Evolutionary conservation across 2,888 invertebrate species (phyloP).

Genomic region (Acanthosepion pharaonis): DNA sequence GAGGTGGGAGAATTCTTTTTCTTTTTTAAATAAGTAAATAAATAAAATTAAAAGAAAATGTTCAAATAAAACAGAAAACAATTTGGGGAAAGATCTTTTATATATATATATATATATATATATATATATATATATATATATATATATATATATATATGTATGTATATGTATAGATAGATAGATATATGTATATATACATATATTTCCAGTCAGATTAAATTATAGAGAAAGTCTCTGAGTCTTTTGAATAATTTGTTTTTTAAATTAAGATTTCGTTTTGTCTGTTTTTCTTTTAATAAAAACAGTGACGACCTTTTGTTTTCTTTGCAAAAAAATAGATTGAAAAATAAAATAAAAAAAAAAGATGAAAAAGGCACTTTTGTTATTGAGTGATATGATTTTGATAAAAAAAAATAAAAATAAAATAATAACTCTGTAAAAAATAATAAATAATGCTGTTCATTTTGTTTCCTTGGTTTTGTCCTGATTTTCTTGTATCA

Average conservation of each 20-base stretch:
- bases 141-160: not conserved
- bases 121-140: not conserved
- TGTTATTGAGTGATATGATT: not conserved
- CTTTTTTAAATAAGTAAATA: too few relatives aligned
- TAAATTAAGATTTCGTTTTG: not conserved
- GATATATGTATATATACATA: not conserved
- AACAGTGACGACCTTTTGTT: not conserved
- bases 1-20: too few relatives aligned
- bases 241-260: not conserved
- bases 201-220: constrained; percentile 12
- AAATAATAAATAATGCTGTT: constrained; percentile 16
- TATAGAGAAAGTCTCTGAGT: not conserved
- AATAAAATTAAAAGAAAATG: too few relatives aligned
- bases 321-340: not conserved
- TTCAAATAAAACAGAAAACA: too few relatives aligned
- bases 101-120: not conserved
- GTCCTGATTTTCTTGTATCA: not conserved
- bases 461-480: not conserved
- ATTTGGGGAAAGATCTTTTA: too few relatives aligned
- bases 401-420: not conserved
- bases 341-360: not conserved
- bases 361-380: constrained; percentile 20
- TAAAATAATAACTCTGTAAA: constrained; percentile 1
- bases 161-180: not conserved
- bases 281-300: not conserved